These are phyloP conservation scores for Danio aesculapii DNA, from an alignment of 2,797 vertebrate species.

Conservation along the genomic window DNA sequence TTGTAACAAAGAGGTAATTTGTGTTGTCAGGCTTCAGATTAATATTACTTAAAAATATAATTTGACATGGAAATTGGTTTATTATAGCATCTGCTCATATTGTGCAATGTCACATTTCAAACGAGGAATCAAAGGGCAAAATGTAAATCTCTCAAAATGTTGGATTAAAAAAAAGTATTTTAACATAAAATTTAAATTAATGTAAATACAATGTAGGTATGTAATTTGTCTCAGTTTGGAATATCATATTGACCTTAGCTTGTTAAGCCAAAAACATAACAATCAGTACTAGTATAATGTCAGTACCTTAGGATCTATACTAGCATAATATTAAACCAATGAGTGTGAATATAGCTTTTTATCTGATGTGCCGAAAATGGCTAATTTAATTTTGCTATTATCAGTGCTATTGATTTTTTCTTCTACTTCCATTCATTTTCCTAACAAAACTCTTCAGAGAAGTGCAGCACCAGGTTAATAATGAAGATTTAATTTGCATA, in stretches of 20 bases:
- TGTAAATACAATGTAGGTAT: no score
- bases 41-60: constrained; percentile 33
- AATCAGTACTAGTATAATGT: not conserved
- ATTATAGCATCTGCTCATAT: constrained; percentile 42
- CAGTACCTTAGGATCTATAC: constrained; percentile 1
- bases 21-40: constrained; percentile 44
- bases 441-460: constrained; percentile 60
- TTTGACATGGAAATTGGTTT: constrained; percentile 18
- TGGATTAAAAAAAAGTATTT: no score
- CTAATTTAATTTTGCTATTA: constrained; percentile 50
- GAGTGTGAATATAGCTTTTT: constrained; percentile 36
- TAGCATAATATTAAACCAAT: constrained; percentile 1
- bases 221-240: constrained; percentile 4
- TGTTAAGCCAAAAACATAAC: not conserved
- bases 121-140: not conserved
- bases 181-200: no score
- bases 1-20: constrained; percentile 34
- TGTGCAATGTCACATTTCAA: not conserved
- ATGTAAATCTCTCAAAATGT: not conserved
- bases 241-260: not conserved
- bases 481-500: constrained; percentile 75
- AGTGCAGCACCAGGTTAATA: constrained; percentile 66
- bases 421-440: constrained; percentile 50
- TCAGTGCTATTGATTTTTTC: constrained; percentile 43
- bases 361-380: constrained; percentile 45